These are phyloP conservation scores for Cyclargus thomasi DNA, from an alignment of 1,140 invertebrate species.

Conservation along the genomic window DNA sequence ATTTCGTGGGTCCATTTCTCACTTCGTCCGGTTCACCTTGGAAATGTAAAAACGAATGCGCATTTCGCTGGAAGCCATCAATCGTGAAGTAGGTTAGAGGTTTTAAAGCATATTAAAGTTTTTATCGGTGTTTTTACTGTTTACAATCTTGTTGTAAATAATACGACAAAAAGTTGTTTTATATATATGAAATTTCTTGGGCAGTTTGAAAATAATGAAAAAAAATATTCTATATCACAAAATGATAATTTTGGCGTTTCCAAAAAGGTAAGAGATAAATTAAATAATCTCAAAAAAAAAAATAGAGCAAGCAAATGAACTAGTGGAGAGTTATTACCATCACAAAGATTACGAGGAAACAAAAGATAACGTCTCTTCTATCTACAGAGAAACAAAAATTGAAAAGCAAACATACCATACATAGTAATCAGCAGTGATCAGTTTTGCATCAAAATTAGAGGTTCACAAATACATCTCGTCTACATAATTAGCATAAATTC, in stretches of 20 bases:
- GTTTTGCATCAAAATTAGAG: slow-evolving; percentile 8
- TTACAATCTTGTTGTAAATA: neutral
- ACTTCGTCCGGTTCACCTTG: slow-evolving; percentile 18
- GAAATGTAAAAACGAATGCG: slow-evolving; percentile 9
- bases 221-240: too few relatives aligned
- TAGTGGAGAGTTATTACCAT: too few relatives aligned
- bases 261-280: too few relatives aligned
- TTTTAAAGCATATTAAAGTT: slow-evolving; percentile 12
- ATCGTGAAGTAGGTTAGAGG: slow-evolving; percentile 2
- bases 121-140: neutral
- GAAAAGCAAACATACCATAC: neutral
- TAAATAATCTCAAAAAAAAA: too few relatives aligned
- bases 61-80: slow-evolving; percentile 11
- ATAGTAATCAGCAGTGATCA: neutral
- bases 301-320: too few relatives aligned
- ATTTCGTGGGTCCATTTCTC: slow-evolving; percentile 39
- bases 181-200: neutral
- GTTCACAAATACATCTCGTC: slow-evolving; percentile 13
- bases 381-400: neutral
- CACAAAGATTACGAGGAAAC: too few relatives aligned
- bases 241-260: too few relatives aligned
- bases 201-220: neutral
- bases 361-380: neutral
- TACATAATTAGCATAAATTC: slow-evolving; percentile 12
- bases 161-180: neutral